Percentiles rank a stretch among this genome's conserved stretches.
These are phyloP conservation scores for Phalacrocorax aristotelis DNA, from an alignment of 2,113 vertebrate species.

Conservation along the genomic window DNA sequence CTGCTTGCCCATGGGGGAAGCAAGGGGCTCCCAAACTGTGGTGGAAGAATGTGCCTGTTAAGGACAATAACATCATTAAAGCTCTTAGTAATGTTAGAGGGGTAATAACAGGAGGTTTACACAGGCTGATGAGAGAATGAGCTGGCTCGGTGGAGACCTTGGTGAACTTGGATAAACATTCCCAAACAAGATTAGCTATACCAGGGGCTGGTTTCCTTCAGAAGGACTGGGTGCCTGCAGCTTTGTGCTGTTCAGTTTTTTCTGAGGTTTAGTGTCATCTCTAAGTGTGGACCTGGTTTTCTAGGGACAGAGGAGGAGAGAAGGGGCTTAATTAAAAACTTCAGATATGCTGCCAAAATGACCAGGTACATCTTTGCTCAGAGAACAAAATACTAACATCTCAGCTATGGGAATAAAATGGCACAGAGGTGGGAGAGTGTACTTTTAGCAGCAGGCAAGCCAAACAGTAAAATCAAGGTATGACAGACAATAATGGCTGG, in stretches of 20 bases:
- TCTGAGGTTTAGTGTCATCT: neutral
- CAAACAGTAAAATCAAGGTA: neutral
- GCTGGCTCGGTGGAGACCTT: neutral
- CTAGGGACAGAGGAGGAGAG: neutral
- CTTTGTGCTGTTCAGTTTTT: neutral
- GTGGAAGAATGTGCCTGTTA: neutral
- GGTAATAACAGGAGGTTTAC: neutral
- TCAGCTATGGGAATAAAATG: neutral
- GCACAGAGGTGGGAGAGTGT: neutral
- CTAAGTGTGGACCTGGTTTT: neutral
- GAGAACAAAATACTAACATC: neutral
- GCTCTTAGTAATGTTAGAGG: neutral
- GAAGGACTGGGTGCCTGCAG: neutral
- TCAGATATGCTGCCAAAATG: neutral
- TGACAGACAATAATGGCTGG: neutral
- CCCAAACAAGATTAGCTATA: neutral
- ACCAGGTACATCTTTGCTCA: neutral
- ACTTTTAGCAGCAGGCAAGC: neutral
- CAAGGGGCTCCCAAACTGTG: neutral
- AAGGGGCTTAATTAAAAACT: neutral
- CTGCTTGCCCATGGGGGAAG: fast-evolving
- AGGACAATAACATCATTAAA: neutral
- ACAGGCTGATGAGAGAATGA: neutral
- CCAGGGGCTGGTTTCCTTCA: neutral
- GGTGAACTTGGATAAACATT: neutral